Evolutionary conservation across 2,888 invertebrate species (phyloP), one percentile per base, ranked within the genome.

Genomic region (Melanostoma mellinum): DNA sequence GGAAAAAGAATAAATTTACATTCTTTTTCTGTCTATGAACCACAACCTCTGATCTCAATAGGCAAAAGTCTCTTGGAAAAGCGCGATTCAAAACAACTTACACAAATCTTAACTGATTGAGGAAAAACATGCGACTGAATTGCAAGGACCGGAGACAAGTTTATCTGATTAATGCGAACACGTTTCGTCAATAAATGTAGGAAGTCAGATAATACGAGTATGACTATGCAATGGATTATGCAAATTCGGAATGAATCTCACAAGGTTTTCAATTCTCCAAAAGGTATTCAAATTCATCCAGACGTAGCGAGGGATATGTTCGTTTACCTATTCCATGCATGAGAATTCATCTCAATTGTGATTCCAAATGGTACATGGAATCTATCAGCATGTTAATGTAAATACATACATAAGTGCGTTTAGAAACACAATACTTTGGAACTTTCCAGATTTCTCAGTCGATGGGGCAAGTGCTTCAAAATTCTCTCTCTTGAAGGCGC

Each of bases 161-260:
- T 69, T 75, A 20, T 20, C 20, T 20, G 52, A 69, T 76, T 76
- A 76, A 76, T 63, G 56, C 61, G 60, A 68, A 61, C 60, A 65
- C 44, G 52, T 77, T 61, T 35, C 55, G 20, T 20, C 20, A 20
- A 53, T 68, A 48, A 61, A 63, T 79, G 68, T 44, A 55, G 32
- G 32, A 6, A 55, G 56, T 42, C 55, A 68, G 50, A 74, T 68
- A 74, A 68, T 55, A 50, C 20, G 20, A 20, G 20, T 20, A 20
- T 63, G 67, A 44, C 55, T 61, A 44, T 46, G 60, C 35, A 67
- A 68, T 58, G 73, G 78, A 68, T 73, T 79, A 65, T 79, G 73
- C 67, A 68, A 79, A 79, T 73, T 53, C 61, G 40, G 53, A 55
- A 53, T 73, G 67, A 68, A 55, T 55, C 48, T 68, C 42, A 36